Evolutionary conservation across 1,140 invertebrate genomes (phyloP), one percentile per base, ranked within the genome.

Genomic region (Drosophila repletoides): DNA sequence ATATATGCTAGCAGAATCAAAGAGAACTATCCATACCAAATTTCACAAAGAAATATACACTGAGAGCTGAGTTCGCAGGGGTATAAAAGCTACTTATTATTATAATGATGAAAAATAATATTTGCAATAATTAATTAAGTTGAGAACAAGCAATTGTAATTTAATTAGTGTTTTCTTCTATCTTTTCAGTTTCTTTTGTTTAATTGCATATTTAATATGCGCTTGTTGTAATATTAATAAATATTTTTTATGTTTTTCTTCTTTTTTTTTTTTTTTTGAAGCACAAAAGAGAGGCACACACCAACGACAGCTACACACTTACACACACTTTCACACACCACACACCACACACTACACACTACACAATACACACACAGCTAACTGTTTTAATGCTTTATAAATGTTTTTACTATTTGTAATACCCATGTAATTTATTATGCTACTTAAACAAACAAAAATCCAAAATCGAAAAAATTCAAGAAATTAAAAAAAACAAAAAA

Each of bases 401-500:
- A 69, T 56, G 34, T 69, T 67, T 59, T 58, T 53, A 53, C 63
- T 45, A 66, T 60, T 60, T 66, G 45, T 66, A 58, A 33, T 58
- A 58, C 46, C 22, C 24, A 51, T 43, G 64, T 67, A 67, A 67
- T 67, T 67, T 59, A 76, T 72, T 72, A 69, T 69, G 58, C 60
- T 72, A 64, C 56, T 60, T 61, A 61, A 63, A 7, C 41, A 48
- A 58, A 49, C 22, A 34, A 7, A 58, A 48, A 61, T 22, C 26
- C 9, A 14, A 12, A 6, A 22, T 9, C 2, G 38, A 40, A 58
- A 49, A 49, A 48, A 33, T 12, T 24, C 5, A 34, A 49, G n/a
- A 52, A 38, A 36, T 5, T 36, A 56, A 65, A 51, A 56, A 31
- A 68, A 45, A 49, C 10, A 28, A 48, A 53, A 41, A 61, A 21